phyloP scores from a whole-genome alignment of 2,797 vertebrate genomes.

The Eurystomus glaucurus region DNA sequence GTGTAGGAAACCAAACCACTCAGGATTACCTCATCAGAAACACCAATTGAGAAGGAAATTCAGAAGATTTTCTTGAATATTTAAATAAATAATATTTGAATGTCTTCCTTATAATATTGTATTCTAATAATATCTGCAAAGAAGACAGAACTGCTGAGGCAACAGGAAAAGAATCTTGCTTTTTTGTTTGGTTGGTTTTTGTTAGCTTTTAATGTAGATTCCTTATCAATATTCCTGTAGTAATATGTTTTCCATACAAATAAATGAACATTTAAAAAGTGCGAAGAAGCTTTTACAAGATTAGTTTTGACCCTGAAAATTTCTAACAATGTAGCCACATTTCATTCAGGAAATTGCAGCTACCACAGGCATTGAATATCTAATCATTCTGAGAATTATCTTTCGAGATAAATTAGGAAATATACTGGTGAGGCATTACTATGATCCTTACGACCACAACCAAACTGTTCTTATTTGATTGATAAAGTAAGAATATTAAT shows the following conservation, averaged over 20 bases:
- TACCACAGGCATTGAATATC: neutral
- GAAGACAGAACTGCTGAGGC: neutral
- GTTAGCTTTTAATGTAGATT: neutral
- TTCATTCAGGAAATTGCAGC: constrained; percentile 46
- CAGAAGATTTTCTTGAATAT: neutral
- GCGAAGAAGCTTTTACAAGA: constrained; percentile 30
- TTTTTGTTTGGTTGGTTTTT: neutral
- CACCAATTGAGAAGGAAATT: neutral
- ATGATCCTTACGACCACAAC: neutral
- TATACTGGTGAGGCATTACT: neutral
- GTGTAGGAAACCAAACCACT: neutral
- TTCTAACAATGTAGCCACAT: neutral
- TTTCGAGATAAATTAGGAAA: constrained; percentile 13
- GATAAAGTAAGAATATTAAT: constrained; percentile 1
- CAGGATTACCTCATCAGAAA: neutral
- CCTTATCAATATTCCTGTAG: constrained; percentile 1
- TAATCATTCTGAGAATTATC: neutral
- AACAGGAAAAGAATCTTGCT: neutral
- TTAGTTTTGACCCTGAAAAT: neutral
- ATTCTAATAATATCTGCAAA: neutral
- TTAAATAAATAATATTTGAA: neutral
- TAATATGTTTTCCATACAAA: constrained; percentile 8
- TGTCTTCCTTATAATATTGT: neutral
- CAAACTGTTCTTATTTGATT: neutral
- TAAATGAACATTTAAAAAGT: neutral